Evolutionary conservation across 2,113 vertebrate genomes (phyloP), one percentile per base, ranked within the genome.

Genomic region (Microtus ochrogaster): DNA sequence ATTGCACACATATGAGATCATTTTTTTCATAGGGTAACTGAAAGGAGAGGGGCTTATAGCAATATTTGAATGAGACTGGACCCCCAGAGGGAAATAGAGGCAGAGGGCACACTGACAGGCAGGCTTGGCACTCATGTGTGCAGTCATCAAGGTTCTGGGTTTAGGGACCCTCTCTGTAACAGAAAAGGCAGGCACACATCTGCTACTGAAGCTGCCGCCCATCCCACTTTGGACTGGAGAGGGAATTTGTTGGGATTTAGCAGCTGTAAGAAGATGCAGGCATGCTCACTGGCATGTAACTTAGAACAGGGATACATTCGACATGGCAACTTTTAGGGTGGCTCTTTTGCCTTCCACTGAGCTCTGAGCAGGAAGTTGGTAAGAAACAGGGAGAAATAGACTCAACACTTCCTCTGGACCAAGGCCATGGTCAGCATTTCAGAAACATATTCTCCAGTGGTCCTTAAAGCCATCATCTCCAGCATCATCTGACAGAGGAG

Each of bases 81-180:
- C 21, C n/a, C 14, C 4, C 55, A 10, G 55, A 82, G 17, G 47
- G 78, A 52, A 33, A 13, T 2, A 47, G 63, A 9, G 14, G 14
- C 39, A 52, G 49, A 36, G 6, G 22, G 4, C 0, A 6, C 7
- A 17, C 49, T 14, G 9, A 26, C 7, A 19, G 52, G 70, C 36
- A 47, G 7, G 2, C 7, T 2, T 11, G 4, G 2, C 30, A 28
- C 52, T 33, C 0, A 4, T 1, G 55, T 9, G 5, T 39, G 52
- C 2, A 0, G 3, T 26, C 55, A 68, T 77, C 74, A 24, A 33
- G 7, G 10, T 11, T 28, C 47, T 0, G 0, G 26, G 22, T 65
- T 89, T 10, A 21, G 22, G 2, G 47, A 10, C 4, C 4, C 41
- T 33, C 8, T n/a, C 0, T 16, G 8, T 17, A 44, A 36, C 70